A percentile compares a stretch with the other conserved stretches of the same genome.
These are phyloP conservation scores for Smittia aterrima DNA, from an alignment of 2,888 invertebrate species.

Conservation along the genomic window DNA sequence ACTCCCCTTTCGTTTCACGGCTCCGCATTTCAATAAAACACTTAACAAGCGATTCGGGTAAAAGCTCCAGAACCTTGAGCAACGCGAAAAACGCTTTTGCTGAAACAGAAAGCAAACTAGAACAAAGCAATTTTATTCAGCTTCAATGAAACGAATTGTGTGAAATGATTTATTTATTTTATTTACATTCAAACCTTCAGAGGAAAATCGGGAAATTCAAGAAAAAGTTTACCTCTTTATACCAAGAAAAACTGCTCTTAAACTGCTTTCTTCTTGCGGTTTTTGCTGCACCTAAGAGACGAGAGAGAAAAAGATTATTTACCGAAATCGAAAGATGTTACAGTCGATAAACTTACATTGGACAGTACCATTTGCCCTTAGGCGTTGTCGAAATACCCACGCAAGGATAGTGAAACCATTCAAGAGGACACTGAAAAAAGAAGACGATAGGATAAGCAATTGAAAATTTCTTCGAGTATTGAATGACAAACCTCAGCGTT, in stretches of 20 bases:
- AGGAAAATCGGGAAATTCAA: not conserved
- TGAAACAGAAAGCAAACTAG: too few relatives aligned
- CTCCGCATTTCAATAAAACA: too few relatives aligned
- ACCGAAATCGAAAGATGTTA: not conserved
- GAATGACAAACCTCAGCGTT: slow-evolving; percentile 73
- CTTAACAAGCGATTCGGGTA: too few relatives aligned
- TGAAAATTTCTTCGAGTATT: too few relatives aligned
- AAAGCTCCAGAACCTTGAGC: too few relatives aligned
- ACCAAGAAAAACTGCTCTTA: not conserved
- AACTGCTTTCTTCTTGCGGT: slow-evolving; percentile 26
- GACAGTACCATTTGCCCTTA: slow-evolving; percentile 99
- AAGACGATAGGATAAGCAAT: slow-evolving; percentile 43
- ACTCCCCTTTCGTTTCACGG: too few relatives aligned
- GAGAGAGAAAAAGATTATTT: not conserved
- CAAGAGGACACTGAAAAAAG: slow-evolving; percentile 81
- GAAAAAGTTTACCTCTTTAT: not conserved
- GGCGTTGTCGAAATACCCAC: slow-evolving; percentile 95
- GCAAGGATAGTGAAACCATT: slow-evolving; percentile 99
- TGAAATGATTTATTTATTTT: not conserved
- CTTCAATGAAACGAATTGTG: too few relatives aligned
- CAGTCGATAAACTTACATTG: slow-evolving; percentile 50
- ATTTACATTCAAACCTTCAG: not conserved
- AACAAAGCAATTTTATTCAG: too few relatives aligned
- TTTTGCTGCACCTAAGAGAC: slow-evolving; percentile 20
- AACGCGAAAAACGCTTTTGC: too few relatives aligned